Evolutionary conservation across 1,140 invertebrate species (phyloP).

Genomic region (Drosophila simulans): DNA sequence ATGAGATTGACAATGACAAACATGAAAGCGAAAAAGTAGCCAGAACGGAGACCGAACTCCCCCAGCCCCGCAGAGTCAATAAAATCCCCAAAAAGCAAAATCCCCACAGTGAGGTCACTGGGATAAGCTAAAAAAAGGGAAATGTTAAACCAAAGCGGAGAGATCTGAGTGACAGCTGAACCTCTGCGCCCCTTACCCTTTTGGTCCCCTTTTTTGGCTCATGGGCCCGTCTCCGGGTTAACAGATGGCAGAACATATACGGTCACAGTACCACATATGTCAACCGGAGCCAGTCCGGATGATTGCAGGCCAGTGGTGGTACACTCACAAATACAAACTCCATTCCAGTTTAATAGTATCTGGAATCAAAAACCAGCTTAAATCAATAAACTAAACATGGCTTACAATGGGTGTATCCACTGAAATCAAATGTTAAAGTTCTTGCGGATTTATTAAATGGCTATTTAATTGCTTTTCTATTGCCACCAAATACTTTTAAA

Average conservation of each 20-base stretch:
- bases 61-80: constrained; percentile 56
- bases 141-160: constrained; percentile 70
- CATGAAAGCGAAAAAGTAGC: constrained; percentile 76
- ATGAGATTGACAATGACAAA: constrained; percentile 82
- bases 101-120: constrained; percentile 69
- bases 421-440: no score
- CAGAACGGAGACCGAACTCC: constrained; percentile 40
- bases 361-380: no score
- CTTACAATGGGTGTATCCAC: no score
- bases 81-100: constrained; percentile 65
- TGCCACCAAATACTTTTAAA: no score
- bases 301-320: constrained; percentile 25
- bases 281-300: constrained; percentile 52
- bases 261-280: constrained; percentile 67
- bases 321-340: constrained; percentile 6
- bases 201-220: not conserved
- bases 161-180: constrained; percentile 45
- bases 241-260: constrained; percentile 82
- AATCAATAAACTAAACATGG: no score
- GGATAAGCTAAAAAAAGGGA: constrained; percentile 50
- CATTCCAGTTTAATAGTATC: not conserved
- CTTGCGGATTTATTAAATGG: no score
- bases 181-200: constrained; percentile 12
- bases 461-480: no score
- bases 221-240: constrained; percentile 44